Conservation (phyloP, 2,888 invertebrate species). For the Oligia strigilis region DNA sequence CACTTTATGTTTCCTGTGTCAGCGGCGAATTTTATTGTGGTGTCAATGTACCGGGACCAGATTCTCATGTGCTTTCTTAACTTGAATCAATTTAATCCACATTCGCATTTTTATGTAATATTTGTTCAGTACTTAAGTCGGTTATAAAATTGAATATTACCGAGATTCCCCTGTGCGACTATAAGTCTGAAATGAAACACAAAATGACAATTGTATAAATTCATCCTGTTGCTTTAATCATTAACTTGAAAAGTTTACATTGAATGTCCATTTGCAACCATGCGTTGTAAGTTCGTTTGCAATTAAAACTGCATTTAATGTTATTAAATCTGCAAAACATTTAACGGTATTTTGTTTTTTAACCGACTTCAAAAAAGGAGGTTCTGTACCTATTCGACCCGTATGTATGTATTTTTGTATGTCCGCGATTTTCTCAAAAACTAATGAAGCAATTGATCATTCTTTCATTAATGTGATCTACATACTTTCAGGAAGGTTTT, state of each 20-base stretch:
- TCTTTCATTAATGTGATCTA: too few species aligned
- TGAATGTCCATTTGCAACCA: constrained; percentile 24
- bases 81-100: constrained; percentile 79
- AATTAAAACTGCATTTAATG: constrained; percentile 51
- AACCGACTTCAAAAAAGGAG: too few species aligned
- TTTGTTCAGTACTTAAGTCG: constrained; percentile 62
- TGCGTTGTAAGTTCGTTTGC: constrained; percentile 34
- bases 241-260: constrained; percentile 41
- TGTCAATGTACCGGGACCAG: constrained; percentile 84
- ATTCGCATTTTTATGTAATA: constrained; percentile 70
- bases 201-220: constrained; percentile 49
- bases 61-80: constrained; percentile 76
- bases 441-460: too few species aligned
- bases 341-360: constrained; percentile 36
- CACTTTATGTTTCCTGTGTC: constrained; percentile 88
- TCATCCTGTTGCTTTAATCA: constrained; percentile 47
- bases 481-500: too few species aligned
- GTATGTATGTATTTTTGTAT: too few species aligned
- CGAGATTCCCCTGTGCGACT: constrained; percentile 51
- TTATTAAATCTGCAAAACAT: constrained; percentile 39
- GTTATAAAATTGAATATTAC: constrained; percentile 55
- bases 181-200: constrained; percentile 49
- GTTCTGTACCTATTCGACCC: too few species aligned
- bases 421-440: too few species aligned
- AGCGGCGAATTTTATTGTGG: constrained; percentile 85